These are phyloP conservation scores for Bergia sp. DNA, from an alignment of 92 coral and sea anemone species.

Conservation along the genomic window DNA sequence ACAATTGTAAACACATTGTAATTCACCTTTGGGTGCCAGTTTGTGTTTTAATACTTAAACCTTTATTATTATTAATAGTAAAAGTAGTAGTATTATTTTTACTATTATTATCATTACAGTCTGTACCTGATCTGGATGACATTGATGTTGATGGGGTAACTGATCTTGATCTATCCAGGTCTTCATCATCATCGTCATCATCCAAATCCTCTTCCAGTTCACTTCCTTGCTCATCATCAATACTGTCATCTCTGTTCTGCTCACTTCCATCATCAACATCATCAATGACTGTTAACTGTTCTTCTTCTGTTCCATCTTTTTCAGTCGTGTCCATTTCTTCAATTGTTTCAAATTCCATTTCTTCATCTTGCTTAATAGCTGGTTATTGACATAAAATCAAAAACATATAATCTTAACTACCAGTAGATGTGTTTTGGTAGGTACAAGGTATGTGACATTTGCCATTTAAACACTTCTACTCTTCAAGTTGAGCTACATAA, in stretches of 20 bases:
- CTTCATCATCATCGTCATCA: slow-evolving; percentile 57
- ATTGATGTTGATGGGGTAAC: slow-evolving; percentile 72
- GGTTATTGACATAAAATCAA: not conserved
- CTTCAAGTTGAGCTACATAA: too few species aligned
- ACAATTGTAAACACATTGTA: too few species aligned
- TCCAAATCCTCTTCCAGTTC: slow-evolving; percentile 50
- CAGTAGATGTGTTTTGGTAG: too few species aligned
- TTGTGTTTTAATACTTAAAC: too few species aligned
- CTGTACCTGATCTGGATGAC: slow-evolving; percentile 82
- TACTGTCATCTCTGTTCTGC: slow-evolving; percentile 56
- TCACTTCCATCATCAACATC: slow-evolving; percentile 80
- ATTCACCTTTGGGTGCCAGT: too few species aligned
- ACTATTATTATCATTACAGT: too few species aligned
- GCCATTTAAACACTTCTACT: too few species aligned
- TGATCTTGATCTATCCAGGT: slow-evolving; percentile 59
- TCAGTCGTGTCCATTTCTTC: slow-evolving; percentile 53
- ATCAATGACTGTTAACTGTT: slow-evolving; percentile 82
- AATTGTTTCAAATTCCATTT: slow-evolving; percentile 32
- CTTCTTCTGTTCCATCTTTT: slow-evolving; percentile 56
- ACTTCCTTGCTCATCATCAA: slow-evolving; percentile 65
- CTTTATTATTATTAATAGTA: too few species aligned
- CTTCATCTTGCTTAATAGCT: slow-evolving; percentile 27
- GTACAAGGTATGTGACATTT: too few species aligned
- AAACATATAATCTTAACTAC: too few species aligned
- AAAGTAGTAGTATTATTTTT: too few species aligned